Base-by-base conservation (phyloP, 2,113 vertebrate species). In the Ailuropoda melanoleuca region DNA sequence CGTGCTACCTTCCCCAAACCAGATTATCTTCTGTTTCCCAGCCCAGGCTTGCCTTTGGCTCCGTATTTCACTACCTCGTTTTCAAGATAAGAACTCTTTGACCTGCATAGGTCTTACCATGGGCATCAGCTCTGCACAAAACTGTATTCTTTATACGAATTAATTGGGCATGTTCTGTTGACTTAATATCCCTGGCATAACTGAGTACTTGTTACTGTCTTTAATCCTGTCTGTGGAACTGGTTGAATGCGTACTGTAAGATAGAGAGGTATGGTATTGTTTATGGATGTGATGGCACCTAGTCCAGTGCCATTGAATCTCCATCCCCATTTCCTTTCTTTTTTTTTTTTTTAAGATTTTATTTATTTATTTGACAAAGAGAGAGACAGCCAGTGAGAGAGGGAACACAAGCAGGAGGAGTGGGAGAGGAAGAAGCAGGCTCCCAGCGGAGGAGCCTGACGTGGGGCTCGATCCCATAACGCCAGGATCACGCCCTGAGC, bases 291-390 rank as follows among this genome's bases (percentile, higher is more conserved):
- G 14, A 7, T 0, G 12, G 34, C 1, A 14, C 80, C 46, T 3
- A 2, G 7, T 37, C n/a, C 6, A 15, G 18, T 11, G 24, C 2
- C 75, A 19, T 24, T 50, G 12, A 1, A 6, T 75, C 4, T 13
- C 18, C 21, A 13, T 13, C 2, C 4, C 4, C 39, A 29, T 8
- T 6, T 34, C 39, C 43, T 34, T 72, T 6, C 43, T 43, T 43
- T 43, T 43, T 43, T 43, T 43, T 43, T 43, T 43, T 43, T 43
- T 43, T 43, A 43, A 43, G 43, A 43, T 43, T 43, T 43, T 43
- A 43, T 43, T 43, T 43, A 43, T 43, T 43, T 43, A 43, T 43
- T 43, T 43, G 43, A 43, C 43, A 43, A 43, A 43, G 43, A 43
- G 43, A 43, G 43, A 43, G 43, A 43, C 43, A 43, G 43, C 43